Base-by-base conservation (phyloP, 2,113 vertebrate species). In the Nesospiza acunhae region DNA sequence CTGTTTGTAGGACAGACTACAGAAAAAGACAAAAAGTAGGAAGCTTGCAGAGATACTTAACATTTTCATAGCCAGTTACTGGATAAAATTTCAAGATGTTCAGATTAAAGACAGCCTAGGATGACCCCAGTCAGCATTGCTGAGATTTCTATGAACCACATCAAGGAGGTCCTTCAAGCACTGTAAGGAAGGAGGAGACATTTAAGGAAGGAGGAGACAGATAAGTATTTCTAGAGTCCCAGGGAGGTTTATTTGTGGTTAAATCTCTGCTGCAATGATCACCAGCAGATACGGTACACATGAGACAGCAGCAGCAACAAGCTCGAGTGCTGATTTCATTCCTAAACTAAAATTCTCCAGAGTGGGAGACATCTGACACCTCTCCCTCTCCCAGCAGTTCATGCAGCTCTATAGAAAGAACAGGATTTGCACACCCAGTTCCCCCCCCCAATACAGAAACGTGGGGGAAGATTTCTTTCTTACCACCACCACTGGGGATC, bases 401-500 rank as follows among this genome's bases (percentile, higher is more conserved):
- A 64, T 37, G 64, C 10, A 86, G 47, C 39, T 88, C 68, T 64
- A 9, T 6, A 42, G 68, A 74, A 67, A 80, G 11, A 79, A 63
- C 28, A 88, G 52, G 47, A 90, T 84, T 39, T 64, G 35, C 68
- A 86, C 9, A 0, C 37, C 26, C 31, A 0, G 44, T 84, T 6
- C 3, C 3, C 10, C 39, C 26, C 4, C 60, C 42, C 26, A 87
- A 90, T 24, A 94, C 22, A 82, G 58, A 70, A 84, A 93, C 0
- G 10, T 52, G 47, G 94, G 72, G 90, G 87, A 87, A 78, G 83
- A 81, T 86, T 89, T 86, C 73, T 93, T 76, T 96, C 94, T 96
- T 96, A 96, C 82, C 92, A 94, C 89, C 90, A 95, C 83, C 94
- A 84, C 79, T 75, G 92, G 52, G 63, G 82, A 93, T 67, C 87